Percentiles rank a stretch among this genome's conserved stretches.
phyloP scores from a whole-genome alignment of 2,888 invertebrate species.

The Schrankia costaestrigalis region DNA sequence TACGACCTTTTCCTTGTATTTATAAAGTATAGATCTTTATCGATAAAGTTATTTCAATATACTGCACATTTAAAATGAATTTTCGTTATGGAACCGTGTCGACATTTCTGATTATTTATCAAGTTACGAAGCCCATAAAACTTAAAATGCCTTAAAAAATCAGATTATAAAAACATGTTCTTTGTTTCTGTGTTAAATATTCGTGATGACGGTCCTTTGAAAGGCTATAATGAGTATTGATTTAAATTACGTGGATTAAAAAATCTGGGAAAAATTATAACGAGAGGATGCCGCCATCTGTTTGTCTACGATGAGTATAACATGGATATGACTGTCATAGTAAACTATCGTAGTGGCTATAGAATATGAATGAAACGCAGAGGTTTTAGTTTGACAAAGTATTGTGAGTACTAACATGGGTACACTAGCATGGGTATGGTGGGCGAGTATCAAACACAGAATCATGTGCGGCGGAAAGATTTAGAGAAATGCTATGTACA shows the following conservation, averaged over 20 bases:
- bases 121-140: slow-evolving; percentile 63
- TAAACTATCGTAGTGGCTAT: too few species aligned
- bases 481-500: too few species aligned
- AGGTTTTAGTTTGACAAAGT: too few species aligned
- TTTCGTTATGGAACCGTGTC: slow-evolving; percentile 49
- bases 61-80: slow-evolving; percentile 44
- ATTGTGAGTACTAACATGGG: too few species aligned
- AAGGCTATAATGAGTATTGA: slow-evolving; percentile 79
- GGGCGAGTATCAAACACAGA: too few species aligned
- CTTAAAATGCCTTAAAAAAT: slow-evolving; percentile 73
- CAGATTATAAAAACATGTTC: slow-evolving; percentile 76
- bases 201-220: slow-evolving; percentile 74
- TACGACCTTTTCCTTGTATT: slow-evolving; percentile 29
- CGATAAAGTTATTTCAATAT: slow-evolving; percentile 45
- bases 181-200: slow-evolving; percentile 69
- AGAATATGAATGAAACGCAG: too few species aligned
- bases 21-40: slow-evolving; percentile 40
- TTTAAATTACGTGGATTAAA: slow-evolving; percentile 77
- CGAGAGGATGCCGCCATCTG: slow-evolving; percentile 64
- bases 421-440: too few species aligned
- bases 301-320: slow-evolving; percentile 36
- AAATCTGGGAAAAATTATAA: slow-evolving; percentile 79
- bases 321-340: slow-evolving; percentile 46
- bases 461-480: too few species aligned
- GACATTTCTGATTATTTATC: slow-evolving; percentile 67